Percentiles rank a stretch among this genome's conserved stretches.
phyloP scores from a whole-genome alignment of 2,113 vertebrate genomes.

The Anoura caudifer region DNA sequence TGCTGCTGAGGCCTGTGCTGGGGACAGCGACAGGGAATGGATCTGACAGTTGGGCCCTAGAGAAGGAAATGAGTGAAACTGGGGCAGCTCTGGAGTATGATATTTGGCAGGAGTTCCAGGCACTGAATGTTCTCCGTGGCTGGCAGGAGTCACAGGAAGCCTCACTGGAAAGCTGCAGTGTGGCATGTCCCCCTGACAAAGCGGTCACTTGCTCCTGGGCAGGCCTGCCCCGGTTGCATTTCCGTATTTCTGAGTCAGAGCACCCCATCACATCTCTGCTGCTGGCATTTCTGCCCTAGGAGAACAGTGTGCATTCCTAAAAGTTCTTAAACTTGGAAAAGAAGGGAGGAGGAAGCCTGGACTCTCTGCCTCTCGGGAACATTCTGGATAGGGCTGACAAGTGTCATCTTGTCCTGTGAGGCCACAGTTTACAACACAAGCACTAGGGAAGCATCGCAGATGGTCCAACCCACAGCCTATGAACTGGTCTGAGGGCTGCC shows the following conservation, averaged over 20 bases:
- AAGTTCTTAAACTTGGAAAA: background rate
- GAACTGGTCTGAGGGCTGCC: background rate
- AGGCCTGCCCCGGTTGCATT: background rate
- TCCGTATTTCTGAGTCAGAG: background rate
- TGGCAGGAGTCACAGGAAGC: background rate
- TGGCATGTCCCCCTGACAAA: background rate
- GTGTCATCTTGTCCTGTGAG: background rate
- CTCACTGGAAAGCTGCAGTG: background rate
- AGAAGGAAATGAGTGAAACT: background rate
- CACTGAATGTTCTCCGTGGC: background rate
- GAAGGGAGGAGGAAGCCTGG: background rate
- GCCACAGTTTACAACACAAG: background rate
- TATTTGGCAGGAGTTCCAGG: conserved; percentile 34
- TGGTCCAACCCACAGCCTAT: no score
- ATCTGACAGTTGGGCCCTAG: background rate
- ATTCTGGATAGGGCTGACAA: background rate
- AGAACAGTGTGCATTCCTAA: background rate
- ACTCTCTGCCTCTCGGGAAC: background rate
- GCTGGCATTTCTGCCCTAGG: no score
- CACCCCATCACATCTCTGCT: background rate
- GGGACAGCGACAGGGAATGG: background rate
- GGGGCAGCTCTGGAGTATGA: conserved; percentile 6
- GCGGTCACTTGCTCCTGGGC: background rate
- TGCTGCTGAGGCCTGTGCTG: no score
- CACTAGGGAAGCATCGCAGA: background rate